phyloP scores from a whole-genome alignment of 1,140 invertebrate genomes.

The Lepidurus apus region DNA sequence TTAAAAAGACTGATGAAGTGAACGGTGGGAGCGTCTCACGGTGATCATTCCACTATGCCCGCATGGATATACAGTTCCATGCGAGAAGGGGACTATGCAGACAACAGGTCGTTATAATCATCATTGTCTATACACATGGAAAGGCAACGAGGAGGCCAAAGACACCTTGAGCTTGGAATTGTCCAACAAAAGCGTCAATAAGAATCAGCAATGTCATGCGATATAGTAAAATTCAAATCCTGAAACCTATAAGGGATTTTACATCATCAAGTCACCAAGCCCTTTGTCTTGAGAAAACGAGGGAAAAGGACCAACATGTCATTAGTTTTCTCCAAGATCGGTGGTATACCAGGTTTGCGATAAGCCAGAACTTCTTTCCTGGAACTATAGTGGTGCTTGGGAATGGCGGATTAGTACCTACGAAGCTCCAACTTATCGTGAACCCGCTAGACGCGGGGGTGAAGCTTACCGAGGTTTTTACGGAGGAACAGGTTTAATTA shows the following conservation, averaged over 20 bases:
- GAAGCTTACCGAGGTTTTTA: background rate
- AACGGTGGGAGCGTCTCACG: conserved; percentile 20
- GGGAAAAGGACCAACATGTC: too few species aligned
- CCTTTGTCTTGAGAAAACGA: too few species aligned
- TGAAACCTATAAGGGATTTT: too few species aligned
- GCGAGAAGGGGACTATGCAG: background rate
- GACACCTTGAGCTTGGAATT: background rate
- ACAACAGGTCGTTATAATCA: conserved; percentile 7
- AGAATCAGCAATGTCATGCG: background rate
- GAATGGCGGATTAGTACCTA: background rate
- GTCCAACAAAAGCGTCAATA: background rate
- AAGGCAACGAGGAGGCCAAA: background rate
- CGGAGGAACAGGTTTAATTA: background rate
- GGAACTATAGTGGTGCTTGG: too few species aligned
- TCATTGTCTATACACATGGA: background rate
- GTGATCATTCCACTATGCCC: background rate
- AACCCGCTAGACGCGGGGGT: background rate
- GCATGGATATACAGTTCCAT: background rate
- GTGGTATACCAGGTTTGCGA: too few species aligned
- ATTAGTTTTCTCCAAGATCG: too few species aligned
- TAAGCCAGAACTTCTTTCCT: too few species aligned
- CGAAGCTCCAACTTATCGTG: background rate
- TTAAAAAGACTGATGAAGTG: conserved; percentile 17
- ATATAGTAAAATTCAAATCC: background rate
- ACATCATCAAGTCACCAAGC: too few species aligned